A percentile compares a stretch with the other conserved stretches of the same genome.
phyloP scores from a whole-genome alignment of 2,888 invertebrate genomes.

The Cenopis cana region DNA sequence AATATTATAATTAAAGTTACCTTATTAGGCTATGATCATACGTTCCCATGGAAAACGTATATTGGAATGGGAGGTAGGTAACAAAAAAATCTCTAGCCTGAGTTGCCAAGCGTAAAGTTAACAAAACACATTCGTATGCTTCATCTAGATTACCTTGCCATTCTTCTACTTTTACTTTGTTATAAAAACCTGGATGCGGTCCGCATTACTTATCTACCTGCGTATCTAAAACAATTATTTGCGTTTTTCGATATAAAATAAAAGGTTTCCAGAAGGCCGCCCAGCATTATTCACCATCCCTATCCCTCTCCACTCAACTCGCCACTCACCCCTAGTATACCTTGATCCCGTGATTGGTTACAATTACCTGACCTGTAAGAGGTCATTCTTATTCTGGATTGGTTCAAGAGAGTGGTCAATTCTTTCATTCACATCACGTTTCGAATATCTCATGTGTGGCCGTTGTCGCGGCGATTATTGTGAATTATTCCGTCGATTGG shows the following conservation, averaged over 20 bases:
- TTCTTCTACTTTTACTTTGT: conserved; percentile 8
- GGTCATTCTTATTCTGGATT: not conserved
- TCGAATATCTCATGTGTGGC: conserved; percentile 8
- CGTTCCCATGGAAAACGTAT: not conserved
- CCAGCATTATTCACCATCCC: conserved; percentile 29
- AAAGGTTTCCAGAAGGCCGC: conserved; percentile 52
- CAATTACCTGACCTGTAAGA: not conserved
- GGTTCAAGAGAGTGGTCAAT: not conserved
- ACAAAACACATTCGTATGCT: no score
- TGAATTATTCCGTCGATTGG: conserved; percentile 20
- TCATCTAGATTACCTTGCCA: conserved; percentile 9
- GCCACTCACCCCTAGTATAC: not conserved
- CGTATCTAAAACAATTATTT: conserved; percentile 35
- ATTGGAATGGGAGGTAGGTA: no score
- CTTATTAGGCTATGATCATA: not conserved
- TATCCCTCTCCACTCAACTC: not conserved
- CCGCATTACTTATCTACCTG: conserved; percentile 11
- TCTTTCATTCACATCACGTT: no score
- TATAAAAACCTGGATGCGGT: conserved; percentile 7
- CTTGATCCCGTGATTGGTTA: not conserved
- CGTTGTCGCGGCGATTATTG: conserved; percentile 26
- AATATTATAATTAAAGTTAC: not conserved
- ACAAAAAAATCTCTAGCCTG: no score
- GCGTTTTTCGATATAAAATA: conserved; percentile 58
- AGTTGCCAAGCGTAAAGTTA: no score